phyloP scores from a whole-genome alignment of 2,113 vertebrate species.

The Poeciliopsis retropinna region DNA sequence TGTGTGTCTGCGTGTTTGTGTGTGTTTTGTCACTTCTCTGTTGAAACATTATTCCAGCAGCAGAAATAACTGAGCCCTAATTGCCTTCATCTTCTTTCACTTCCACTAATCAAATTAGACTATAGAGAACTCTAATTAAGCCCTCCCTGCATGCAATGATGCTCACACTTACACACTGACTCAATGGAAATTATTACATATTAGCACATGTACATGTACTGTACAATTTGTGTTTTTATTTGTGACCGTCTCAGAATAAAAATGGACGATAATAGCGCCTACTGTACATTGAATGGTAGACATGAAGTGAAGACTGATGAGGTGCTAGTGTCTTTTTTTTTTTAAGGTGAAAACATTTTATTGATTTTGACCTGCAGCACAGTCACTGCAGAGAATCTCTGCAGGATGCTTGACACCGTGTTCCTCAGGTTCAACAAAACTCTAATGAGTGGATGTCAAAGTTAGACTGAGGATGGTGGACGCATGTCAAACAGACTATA shows the following conservation, averaged over 20 bases:
- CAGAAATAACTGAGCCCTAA: constrained; percentile 70
- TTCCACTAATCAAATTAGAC: constrained; percentile 74
- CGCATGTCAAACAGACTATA: not conserved
- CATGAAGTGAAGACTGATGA: constrained; percentile 15
- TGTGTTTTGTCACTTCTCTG: constrained; percentile 54
- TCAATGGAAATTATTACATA: constrained; percentile 24
- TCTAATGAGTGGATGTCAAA: constrained; percentile 13
- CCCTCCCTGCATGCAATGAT: constrained; percentile 59
- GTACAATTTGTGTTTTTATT: constrained; percentile 19
- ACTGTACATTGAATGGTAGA: constrained; percentile 7
- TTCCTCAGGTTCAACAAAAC: constrained; percentile 11
- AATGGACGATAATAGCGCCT: not conserved
- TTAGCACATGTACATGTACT: constrained; percentile 19
- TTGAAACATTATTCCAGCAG: constrained; percentile 67
- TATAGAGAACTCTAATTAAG: constrained; percentile 76
- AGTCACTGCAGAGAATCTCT: constrained; percentile 23
- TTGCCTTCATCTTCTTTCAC: constrained; percentile 71
- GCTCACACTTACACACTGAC: constrained; percentile 10
- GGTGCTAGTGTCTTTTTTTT: constrained; percentile 18
- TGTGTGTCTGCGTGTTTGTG: constrained; percentile 7
- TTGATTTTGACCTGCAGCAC: constrained; percentile 48
- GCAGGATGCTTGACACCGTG: constrained; percentile 43
- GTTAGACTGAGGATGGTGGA: constrained; percentile 1
- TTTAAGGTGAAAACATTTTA: constrained; percentile 36
- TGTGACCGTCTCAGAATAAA: constrained; percentile 27